These are phyloP conservation scores for Drosophila pachea DNA, from an alignment of 1,140 invertebrate genomes.

Conservation along the genomic window DNA sequence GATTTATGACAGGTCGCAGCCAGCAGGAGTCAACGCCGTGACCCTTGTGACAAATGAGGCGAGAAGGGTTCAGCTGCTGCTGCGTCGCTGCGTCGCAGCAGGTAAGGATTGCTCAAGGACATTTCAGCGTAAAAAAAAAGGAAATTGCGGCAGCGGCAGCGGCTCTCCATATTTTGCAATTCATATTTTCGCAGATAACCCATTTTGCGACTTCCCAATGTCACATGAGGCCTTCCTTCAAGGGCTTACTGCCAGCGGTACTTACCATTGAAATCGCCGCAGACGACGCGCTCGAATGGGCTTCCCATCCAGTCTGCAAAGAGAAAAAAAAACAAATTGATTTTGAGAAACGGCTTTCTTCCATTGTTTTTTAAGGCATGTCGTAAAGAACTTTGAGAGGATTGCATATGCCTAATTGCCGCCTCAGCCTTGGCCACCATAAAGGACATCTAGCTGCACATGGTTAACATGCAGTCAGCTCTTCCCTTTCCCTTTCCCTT, in stretches of 20 bases:
- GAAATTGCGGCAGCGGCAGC: constrained; percentile 8
- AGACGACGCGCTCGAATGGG: constrained; percentile 93
- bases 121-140: constrained; percentile 47
- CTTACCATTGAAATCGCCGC: constrained; percentile 91
- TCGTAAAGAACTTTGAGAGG: constrained; percentile 24
- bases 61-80: constrained; percentile 53
- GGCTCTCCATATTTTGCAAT: constrained; percentile 24
- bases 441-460: constrained; percentile 2
- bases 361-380: constrained; percentile 12
- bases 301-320: constrained; percentile 92
- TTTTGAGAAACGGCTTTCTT: constrained; percentile 12
- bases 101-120: constrained; percentile 55
- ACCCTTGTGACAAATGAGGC: constrained; percentile 50
- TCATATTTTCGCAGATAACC: constrained; percentile 51
- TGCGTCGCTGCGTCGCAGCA: constrained; percentile 24
- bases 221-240: constrained; percentile 57
- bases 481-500: neutral
- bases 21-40: constrained; percentile 39
- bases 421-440: constrained; percentile 44
- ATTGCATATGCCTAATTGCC: constrained; percentile 35
- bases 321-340: constrained; percentile 52
- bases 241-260: constrained; percentile 58
- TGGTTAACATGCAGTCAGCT: constrained; percentile 6
- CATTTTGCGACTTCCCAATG: constrained; percentile 51
- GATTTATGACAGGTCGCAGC: constrained; percentile 65